These are phyloP conservation scores for Zelostemma sp. DNA, from an alignment of 1,140 invertebrate genomes.

Conservation along the genomic window DNA sequence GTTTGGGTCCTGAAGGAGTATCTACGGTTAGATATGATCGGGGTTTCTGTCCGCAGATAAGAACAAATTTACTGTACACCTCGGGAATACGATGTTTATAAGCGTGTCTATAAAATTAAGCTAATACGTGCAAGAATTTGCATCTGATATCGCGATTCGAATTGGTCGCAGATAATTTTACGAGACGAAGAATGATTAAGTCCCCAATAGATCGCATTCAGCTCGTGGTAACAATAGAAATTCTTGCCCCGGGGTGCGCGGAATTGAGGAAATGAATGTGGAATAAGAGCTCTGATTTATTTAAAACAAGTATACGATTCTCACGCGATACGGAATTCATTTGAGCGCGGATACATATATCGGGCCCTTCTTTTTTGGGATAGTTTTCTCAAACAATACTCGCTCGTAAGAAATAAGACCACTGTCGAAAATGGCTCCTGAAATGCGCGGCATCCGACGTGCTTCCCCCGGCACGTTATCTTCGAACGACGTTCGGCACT, in stretches of 20 bases:
- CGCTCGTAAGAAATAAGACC: slow-evolving; percentile 39
- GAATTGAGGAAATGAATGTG: not conserved
- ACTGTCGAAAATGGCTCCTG: slow-evolving; percentile 47
- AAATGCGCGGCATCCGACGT: slow-evolving; percentile 44
- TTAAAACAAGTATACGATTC: not conserved
- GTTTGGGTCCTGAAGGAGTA: slow-evolving; percentile 19
- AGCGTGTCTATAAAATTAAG: too few relatives aligned
- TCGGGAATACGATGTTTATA: too few relatives aligned
- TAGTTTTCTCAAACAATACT: slow-evolving; percentile 31
- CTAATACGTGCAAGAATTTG: too few relatives aligned
- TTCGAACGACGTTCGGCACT: slow-evolving; percentile 50
- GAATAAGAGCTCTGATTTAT: not conserved
- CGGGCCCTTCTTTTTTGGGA: slow-evolving; percentile 5
- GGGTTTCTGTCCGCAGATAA: too few relatives aligned
- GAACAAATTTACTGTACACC: too few relatives aligned
- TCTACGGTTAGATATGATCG: too few relatives aligned
- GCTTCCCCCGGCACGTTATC: slow-evolving; percentile 40
- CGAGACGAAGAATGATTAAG: too few relatives aligned
- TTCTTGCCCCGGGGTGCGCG: too few relatives aligned
- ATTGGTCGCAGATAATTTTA: too few relatives aligned
- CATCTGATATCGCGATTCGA: too few relatives aligned
- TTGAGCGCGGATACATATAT: slow-evolving; percentile 4
- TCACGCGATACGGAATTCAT: slow-evolving; percentile 20
- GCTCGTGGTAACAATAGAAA: too few relatives aligned
- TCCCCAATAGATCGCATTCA: too few relatives aligned